Conservation (phyloP, 2,113 vertebrate species). For the Engraulis encrasicolus region DNA sequence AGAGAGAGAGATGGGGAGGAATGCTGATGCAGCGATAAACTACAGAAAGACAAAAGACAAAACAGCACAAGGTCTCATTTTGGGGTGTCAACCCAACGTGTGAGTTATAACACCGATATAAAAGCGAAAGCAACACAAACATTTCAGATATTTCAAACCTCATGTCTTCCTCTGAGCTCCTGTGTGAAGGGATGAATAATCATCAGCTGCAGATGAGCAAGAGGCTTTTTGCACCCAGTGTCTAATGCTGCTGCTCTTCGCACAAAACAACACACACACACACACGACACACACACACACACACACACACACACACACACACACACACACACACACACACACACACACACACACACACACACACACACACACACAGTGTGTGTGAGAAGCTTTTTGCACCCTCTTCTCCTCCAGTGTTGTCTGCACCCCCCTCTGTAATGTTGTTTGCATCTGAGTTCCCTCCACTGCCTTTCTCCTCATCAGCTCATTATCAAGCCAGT, state of each 20-base stretch:
- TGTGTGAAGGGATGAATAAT: constrained; percentile 30
- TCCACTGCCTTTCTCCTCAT: constrained; percentile 50
- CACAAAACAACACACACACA: too few species aligned
- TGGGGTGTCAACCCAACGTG: background rate
- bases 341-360: too few species aligned
- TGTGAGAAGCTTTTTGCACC: constrained; percentile 46
- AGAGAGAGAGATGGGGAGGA: too few species aligned
- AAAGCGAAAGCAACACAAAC: background rate
- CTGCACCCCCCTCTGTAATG: constrained; percentile 47
- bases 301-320: too few species aligned
- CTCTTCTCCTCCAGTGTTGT: too few species aligned
- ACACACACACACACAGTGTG: too few species aligned
- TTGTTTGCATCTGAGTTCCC: constrained; percentile 47
- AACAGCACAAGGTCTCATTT: too few species aligned
- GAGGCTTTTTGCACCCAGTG: constrained; percentile 46
- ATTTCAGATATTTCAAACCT: background rate
- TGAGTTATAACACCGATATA: background rate
- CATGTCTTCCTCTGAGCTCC: background rate
- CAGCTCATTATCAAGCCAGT: constrained; percentile 59
- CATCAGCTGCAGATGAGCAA: constrained; percentile 29
- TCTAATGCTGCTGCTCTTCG: too few species aligned
- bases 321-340: too few species aligned
- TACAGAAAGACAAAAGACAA: too few species aligned
- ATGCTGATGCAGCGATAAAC: too few species aligned
- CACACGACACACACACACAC: too few species aligned